Conservation (phyloP, 2,113 vertebrate genomes). For the Ochotona curzoniae region DNA sequence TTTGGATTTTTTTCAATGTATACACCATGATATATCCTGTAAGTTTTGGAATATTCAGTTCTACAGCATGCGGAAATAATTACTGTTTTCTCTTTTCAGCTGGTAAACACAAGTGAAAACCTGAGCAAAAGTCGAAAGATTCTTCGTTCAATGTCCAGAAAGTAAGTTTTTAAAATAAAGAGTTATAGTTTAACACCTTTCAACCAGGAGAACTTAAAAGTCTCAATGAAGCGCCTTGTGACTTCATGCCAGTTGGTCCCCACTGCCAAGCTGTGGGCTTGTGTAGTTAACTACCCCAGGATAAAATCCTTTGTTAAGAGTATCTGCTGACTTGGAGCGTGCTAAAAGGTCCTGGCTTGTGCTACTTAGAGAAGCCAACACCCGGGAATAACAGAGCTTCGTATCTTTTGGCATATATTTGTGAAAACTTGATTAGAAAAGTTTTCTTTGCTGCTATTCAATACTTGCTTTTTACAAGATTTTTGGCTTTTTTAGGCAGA, state of each 20-base stretch:
- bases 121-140: conserved; percentile 96
- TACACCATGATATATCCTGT: background rate
- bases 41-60: conserved; percentile 38
- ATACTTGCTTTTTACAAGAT: background rate
- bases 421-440: background rate
- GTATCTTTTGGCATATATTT: conserved; percentile 26
- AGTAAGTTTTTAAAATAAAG: conserved; percentile 86
- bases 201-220: conserved; percentile 30
- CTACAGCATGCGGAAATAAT: conserved; percentile 32
- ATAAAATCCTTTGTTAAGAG: conserved; percentile 34
- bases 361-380: background rate
- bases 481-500: too few relatives aligned
- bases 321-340: background rate
- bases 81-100: conserved; percentile 83
- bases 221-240: background rate
- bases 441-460: conserved; percentile 3
- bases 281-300: background rate
- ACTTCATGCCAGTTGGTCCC: background rate
- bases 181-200: conserved; percentile 27
- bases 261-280: background rate
- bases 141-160: conserved; percentile 94
- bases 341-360: background rate
- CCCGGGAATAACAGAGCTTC: background rate
- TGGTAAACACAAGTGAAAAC: conserved; percentile 95
- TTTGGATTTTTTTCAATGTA: conserved; percentile 1